Evolutionary conservation across 2,888 invertebrate genomes (phyloP), one percentile per base, ranked within the genome.

Genomic region (Acanthosepion lycidas): DNA sequence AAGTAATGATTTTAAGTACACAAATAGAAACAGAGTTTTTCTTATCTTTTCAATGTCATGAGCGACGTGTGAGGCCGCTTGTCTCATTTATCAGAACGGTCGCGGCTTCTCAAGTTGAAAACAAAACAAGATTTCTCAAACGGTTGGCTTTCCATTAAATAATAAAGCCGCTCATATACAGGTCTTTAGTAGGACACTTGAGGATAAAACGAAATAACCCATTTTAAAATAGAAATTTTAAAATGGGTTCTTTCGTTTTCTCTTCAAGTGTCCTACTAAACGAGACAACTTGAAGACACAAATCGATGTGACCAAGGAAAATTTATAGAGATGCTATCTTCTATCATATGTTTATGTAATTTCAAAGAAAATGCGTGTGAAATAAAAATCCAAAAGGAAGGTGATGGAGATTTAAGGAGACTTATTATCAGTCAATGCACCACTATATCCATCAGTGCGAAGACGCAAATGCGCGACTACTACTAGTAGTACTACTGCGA

Each of bases 1-100:
- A n/a, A 78, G 78, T 78, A 78, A 78, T 78, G 78, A n/a, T 78
- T 78, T 78, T 78, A 78, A 78, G 78, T 78, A 78, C 78, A 78
- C 78, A 33, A 78, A 78, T 78, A 78, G 78, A 78, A 78, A 78
- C 78, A 78, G 78, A 78, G 12, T 78, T 33, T 2, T n/a, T n/a
- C 78, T 78, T 78, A 78, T 78, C 78, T 78, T 78, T 78, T 15
- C 12, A 78, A n/a, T 78, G 78, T 78, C 78, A 78, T 78, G 78
- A 78, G 33, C 78, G n/a, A 78, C 78, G 78, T 78, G 78, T 78
- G 78, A n/a, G 78, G 78, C 78, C n/a, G 12, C 78, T 78, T n/a
- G n/a, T 78, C 78, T n/a, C 78, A 78, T 78, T 78, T 78, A n/a
- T 78, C 78, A 78, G 78, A 78, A 78, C 78, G 33, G 78, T 78